Base-by-base conservation (phyloP, 2,888 invertebrate species). In the Ophion obscuratus region DNA sequence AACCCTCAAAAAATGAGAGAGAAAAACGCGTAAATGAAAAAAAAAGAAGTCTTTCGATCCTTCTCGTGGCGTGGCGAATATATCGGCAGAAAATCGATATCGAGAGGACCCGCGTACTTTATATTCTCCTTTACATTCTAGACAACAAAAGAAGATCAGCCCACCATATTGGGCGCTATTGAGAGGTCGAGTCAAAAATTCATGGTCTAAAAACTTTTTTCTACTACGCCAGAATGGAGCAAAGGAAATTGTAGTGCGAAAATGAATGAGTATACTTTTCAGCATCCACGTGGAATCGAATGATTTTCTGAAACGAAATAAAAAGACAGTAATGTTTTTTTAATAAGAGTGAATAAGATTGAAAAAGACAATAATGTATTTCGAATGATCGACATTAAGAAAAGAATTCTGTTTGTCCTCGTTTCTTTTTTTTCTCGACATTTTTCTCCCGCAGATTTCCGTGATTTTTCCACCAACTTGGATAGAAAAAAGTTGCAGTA, bases 1-100 rank as follows among this genome's bases (percentile, higher is more conserved):
- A 53, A 47, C 61, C 31, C 31, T 53, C 36, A 17, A 70, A 64
- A 64, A 80, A 80, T 53, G 53, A 40, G 14, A 66, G 47, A 71
- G 31, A 71, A 53, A 57, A 44, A n/a, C n/a, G 44, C 17, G 44
- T 31, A 44, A 68, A 68, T 31, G 10, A 44, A 36, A 59, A 59
- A 53, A 27, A 62, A 47, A 74, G 14, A 40, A 10, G 17, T 31
- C 20, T n/a, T 47, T 47, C 44, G 20, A 20, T 47, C 17, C 27
- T 31, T 66, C 53, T 73, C 64, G 9, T 66, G 57, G 57, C 53
- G 53, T 71, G 47, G 47, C 44, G 47, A 71, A 66, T 53, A 53
- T 53, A 9, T 47, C 20, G 62, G 62, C 9, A 64, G 9, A 53
- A 77, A 68, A 71, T 17, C 57, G 57, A 71, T 71, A 71, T 71